Evolutionary conservation across 2,888 invertebrate genomes (phyloP).

Genomic region (Tiphia femorata): DNA sequence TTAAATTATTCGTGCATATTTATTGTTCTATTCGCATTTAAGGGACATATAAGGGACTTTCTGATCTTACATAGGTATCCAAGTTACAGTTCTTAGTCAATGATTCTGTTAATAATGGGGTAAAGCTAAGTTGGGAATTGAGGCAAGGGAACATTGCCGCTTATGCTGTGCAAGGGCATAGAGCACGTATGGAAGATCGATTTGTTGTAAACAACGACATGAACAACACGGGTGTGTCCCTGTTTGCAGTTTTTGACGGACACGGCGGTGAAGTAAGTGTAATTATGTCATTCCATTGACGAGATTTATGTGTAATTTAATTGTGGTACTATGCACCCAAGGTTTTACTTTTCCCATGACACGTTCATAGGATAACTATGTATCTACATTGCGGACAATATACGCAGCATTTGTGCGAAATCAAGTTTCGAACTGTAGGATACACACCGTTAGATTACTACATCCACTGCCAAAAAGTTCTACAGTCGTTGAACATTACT

Average conservation of each 20-base stretch:
- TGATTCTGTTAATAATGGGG: slow-evolving; percentile 59
- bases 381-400: no score
- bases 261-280: slow-evolving; percentile 86
- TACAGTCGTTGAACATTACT: no score
- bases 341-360: no score
- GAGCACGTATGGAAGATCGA: slow-evolving; percentile 95
- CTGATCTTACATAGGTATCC: slow-evolving; percentile 45
- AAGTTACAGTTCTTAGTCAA: slow-evolving; percentile 63
- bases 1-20: background rate
- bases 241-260: slow-evolving; percentile 95
- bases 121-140: slow-evolving; percentile 81
- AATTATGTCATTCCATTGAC: slow-evolving; percentile 2
- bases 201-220: slow-evolving; percentile 90
- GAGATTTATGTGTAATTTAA: background rate
- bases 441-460: no score
- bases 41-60: background rate
- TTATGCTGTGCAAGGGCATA: slow-evolving; percentile 90
- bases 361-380: no score
- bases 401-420: no score
- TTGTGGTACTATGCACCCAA: no score
- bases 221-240: slow-evolving; percentile 85
- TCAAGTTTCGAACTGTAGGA: no score
- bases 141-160: slow-evolving; percentile 83
- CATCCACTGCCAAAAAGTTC: no score
- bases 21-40: no score